These are phyloP conservation scores for Sphaerophoria rueppellii DNA, from an alignment of 2,888 invertebrate species.

Conservation along the genomic window DNA sequence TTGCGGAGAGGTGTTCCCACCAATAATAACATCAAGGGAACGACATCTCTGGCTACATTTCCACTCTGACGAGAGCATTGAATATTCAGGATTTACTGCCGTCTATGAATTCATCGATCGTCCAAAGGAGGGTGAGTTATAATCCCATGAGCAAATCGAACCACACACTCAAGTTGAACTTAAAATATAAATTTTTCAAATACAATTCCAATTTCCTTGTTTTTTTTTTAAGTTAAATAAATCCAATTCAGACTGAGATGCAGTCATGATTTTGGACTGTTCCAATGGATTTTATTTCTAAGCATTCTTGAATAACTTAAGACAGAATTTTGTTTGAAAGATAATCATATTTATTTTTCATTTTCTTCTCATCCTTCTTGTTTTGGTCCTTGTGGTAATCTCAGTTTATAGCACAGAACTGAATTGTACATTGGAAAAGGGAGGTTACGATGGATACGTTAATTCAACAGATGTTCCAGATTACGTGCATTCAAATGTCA, in stretches of 20 bases:
- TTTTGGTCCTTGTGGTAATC: not conserved
- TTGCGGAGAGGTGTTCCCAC: constrained; percentile 89
- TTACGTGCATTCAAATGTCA: constrained; percentile 83
- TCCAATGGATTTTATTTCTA: not conserved
- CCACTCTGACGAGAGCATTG: constrained; percentile 91
- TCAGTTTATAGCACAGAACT: constrained; percentile 81
- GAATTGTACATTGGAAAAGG: constrained; percentile 85
- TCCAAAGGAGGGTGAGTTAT: constrained; percentile 84
- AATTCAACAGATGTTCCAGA: constrained; percentile 84
- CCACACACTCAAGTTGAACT: not conserved
- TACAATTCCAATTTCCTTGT: no score
- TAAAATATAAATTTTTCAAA: no score
- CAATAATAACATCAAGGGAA: constrained; percentile 88
- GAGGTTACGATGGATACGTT: constrained; percentile 84
- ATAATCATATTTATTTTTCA: not conserved
- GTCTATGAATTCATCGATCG: constrained; percentile 87
- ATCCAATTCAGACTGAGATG: no score
- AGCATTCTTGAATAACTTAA: no score
- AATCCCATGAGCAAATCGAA: constrained; percentile 76
- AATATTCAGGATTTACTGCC: constrained; percentile 90
- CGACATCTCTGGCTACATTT: constrained; percentile 91
- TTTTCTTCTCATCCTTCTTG: not conserved
- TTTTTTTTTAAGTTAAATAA: no score
- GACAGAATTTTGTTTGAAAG: no score
- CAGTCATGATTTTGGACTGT: not conserved